Evolutionary conservation across 2,113 vertebrate genomes (phyloP).

Genomic region (Perccottus glenii): DNA sequence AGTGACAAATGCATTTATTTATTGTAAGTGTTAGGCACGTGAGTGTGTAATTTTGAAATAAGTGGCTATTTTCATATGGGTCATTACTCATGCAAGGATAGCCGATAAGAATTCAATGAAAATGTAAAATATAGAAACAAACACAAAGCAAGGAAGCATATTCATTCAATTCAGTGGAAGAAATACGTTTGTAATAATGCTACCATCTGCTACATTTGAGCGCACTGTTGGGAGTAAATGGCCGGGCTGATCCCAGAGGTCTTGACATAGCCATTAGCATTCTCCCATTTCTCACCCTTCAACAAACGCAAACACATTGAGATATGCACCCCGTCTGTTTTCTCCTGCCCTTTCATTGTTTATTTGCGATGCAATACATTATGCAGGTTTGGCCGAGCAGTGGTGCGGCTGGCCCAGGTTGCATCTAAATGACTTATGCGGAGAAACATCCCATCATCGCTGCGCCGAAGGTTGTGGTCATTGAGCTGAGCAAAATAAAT

Average conservation of each 20-base stretch:
- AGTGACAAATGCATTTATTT: slow-evolving; percentile 35
- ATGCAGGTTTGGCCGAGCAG: slow-evolving; percentile 57
- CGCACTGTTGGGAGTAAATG: slow-evolving; percentile 27
- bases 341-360: slow-evolving; percentile 76
- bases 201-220: too few species aligned
- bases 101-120: slow-evolving; percentile 20
- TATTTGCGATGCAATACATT: slow-evolving; percentile 82
- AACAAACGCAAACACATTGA: slow-evolving; percentile 9
- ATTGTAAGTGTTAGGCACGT: slow-evolving; percentile 20
- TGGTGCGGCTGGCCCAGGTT: slow-evolving; percentile 18
- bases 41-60: slow-evolving; percentile 28
- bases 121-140: slow-evolving; percentile 5
- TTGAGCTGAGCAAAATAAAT: slow-evolving; percentile 39
- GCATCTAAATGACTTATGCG: slow-evolving; percentile 60
- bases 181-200: background rate
- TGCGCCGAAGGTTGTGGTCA: slow-evolving; percentile 25
- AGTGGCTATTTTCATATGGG: slow-evolving; percentile 27
- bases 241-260: slow-evolving; percentile 48
- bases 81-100: slow-evolving; percentile 20
- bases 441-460: slow-evolving; percentile 52
- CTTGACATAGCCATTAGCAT: slow-evolving; percentile 79
- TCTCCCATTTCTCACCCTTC: slow-evolving; percentile 59
- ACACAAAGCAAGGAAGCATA: background rate
- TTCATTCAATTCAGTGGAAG: background rate
- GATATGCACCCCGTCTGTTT: slow-evolving; percentile 14